Percentiles rank a stretch among this genome's conserved stretches.
Evolutionary conservation across 2,113 vertebrate species (phyloP).

Genomic region (Cinclus cinclus): DNA sequence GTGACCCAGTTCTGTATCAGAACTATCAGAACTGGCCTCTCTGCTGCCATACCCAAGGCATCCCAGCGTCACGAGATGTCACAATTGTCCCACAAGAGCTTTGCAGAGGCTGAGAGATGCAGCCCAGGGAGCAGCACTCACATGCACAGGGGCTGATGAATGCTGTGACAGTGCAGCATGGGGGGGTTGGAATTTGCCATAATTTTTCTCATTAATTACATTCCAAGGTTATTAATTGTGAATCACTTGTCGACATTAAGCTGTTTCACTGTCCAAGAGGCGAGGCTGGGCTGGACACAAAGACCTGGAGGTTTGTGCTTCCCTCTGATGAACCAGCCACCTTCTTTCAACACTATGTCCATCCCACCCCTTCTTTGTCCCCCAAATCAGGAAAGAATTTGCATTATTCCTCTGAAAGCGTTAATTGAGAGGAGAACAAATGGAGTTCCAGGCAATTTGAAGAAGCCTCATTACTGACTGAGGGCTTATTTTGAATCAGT

Average conservation of each 20-base stretch:
- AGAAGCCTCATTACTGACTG: slow-evolving; percentile 11
- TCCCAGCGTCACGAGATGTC: neutral
- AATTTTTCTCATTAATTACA: slow-evolving; percentile 26
- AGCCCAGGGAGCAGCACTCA: neutral
- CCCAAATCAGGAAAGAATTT: slow-evolving; percentile 49
- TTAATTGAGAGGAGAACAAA: slow-evolving; percentile 65
- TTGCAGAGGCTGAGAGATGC: neutral
- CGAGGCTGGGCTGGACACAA: neutral
- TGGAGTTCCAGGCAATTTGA: slow-evolving; percentile 4
- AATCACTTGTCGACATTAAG: neutral
- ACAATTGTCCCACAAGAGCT: neutral
- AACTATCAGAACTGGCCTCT: neutral
- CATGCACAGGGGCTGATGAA: neutral
- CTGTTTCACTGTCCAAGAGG: neutral
- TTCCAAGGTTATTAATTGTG: slow-evolving; percentile 40
- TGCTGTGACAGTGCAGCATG: neutral
- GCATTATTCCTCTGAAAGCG: slow-evolving; percentile 47
- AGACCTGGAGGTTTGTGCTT: neutral
- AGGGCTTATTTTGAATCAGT: neutral
- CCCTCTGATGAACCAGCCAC: neutral
- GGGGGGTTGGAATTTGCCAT: neutral
- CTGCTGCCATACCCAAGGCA: neutral
- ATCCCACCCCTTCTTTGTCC: neutral
- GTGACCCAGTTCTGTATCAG: neutral
- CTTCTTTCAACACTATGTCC: neutral